These are phyloP conservation scores for Polyommatus icarus DNA, from an alignment of 2,888 invertebrate species.

Conservation along the genomic window DNA sequence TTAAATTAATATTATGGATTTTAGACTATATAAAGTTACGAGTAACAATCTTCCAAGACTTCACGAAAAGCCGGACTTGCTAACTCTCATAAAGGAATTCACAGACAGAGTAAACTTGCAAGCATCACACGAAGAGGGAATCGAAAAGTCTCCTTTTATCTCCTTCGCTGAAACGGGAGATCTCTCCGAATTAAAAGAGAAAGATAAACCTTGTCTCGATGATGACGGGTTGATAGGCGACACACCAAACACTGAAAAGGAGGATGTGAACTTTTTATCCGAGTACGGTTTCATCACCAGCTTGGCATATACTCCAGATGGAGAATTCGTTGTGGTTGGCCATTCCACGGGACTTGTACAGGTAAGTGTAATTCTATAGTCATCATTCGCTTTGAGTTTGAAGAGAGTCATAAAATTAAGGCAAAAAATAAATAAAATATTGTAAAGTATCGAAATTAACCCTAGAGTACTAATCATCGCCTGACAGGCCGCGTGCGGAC, in stretches of 20 bases:
- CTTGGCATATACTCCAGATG: constrained; percentile 66
- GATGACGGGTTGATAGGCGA: constrained; percentile 58
- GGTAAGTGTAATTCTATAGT: constrained; percentile 50
- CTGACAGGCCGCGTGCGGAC: no score
- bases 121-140: constrained; percentile 48
- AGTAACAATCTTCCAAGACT: neutral
- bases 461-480: no score
- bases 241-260: constrained; percentile 54
- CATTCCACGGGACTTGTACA: constrained; percentile 79
- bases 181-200: constrained; percentile 38
- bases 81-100: constrained; percentile 57
- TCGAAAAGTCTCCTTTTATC: constrained; percentile 46
- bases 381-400: no score
- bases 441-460: neutral
- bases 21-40: neutral
- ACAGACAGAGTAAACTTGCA: constrained; percentile 54
- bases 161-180: constrained; percentile 55
- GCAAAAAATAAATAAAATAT: neutral
- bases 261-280: constrained; percentile 51
- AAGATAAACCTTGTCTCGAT: constrained; percentile 53
- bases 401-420: neutral
- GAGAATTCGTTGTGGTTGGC: constrained; percentile 66
- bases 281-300: constrained; percentile 59
- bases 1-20: neutral
- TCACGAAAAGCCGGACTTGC: constrained; percentile 53